Percentiles rank a stretch among this genome's conserved stretches.
phyloP scores from a whole-genome alignment of 1,140 invertebrate species.

The Drosophila simulans region DNA sequence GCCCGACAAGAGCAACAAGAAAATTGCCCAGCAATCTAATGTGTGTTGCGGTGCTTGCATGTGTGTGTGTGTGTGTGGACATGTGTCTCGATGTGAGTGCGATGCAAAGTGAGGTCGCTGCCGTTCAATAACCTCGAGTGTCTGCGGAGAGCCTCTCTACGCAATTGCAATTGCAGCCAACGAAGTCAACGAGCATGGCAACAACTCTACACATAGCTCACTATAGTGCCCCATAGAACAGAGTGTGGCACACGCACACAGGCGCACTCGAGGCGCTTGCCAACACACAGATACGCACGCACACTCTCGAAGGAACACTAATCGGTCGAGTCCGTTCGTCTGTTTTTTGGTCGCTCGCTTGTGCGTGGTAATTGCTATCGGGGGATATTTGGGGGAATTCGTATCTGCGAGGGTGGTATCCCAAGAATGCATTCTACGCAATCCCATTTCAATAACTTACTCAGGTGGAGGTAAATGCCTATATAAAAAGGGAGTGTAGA shows the following conservation, averaged over 20 bases:
- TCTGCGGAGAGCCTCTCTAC: constrained; percentile 65
- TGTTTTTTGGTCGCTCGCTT: constrained; percentile 45
- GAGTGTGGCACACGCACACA: constrained; percentile 10
- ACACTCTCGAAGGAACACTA: constrained; percentile 34
- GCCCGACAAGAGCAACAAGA: constrained; percentile 71
- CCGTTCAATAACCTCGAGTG: constrained; percentile 83
- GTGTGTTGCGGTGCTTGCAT: constrained; percentile 7
- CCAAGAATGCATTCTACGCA: constrained; percentile 15
- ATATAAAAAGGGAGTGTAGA: background rate
- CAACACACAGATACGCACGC: constrained; percentile 34
- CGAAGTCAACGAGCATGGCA: constrained; percentile 59
- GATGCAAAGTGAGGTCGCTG: constrained; percentile 83
- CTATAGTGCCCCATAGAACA: background rate
- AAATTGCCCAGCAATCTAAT: constrained; percentile 70
- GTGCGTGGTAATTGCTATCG: constrained; percentile 48
- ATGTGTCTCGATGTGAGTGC: constrained; percentile 22
- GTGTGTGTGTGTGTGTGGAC: background rate
- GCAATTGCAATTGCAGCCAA: constrained; percentile 68
- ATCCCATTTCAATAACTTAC: constrained; percentile 45
- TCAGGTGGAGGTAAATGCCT: constrained; percentile 18
- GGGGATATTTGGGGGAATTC: background rate
- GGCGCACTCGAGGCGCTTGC: constrained; percentile 9
- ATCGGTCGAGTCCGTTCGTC: constrained; percentile 61
- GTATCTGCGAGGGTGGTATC: background rate
- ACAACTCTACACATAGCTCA: constrained; percentile 40